Conservation (phyloP, 1,140 invertebrate genomes). For the Cyclargus thomasi region DNA sequence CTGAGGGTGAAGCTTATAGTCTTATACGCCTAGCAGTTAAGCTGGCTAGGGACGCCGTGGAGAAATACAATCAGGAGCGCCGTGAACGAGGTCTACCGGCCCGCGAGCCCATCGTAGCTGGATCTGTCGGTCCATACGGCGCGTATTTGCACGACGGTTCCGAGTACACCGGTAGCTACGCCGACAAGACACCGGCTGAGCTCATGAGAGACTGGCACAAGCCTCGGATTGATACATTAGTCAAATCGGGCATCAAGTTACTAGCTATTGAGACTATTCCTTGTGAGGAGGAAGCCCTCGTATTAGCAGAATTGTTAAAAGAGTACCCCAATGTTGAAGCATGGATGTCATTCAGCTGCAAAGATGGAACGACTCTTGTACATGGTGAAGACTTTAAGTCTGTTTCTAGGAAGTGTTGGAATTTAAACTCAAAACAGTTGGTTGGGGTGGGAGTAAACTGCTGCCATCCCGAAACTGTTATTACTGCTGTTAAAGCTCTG, state of each 20-base stretch:
- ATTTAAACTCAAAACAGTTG: slow-evolving; percentile 74
- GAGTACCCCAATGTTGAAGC: slow-evolving; percentile 83
- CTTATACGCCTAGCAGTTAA: slow-evolving; percentile 83
- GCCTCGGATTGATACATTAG: slow-evolving; percentile 82
- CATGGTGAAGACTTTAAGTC: slow-evolving; percentile 79
- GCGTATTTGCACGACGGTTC: slow-evolving; percentile 90
- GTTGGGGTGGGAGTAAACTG: slow-evolving; percentile 86
- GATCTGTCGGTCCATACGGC: slow-evolving; percentile 93
- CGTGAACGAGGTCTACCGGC: slow-evolving; percentile 24
- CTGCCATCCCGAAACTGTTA: slow-evolving; percentile 77
- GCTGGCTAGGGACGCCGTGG: slow-evolving; percentile 79
- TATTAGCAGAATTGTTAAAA: slow-evolving; percentile 83
- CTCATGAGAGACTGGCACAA: slow-evolving; percentile 86
- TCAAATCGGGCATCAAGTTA: slow-evolving; percentile 86
- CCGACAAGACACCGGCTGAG: slow-evolving; percentile 77
- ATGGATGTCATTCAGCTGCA: slow-evolving; percentile 89
- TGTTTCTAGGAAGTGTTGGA: slow-evolving; percentile 74
- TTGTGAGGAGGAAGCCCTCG: slow-evolving; percentile 85
- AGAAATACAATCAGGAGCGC: slow-evolving; percentile 74
- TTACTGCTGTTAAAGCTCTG: slow-evolving; percentile 76
- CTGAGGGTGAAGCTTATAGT: slow-evolving; percentile 77
- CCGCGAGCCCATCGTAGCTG: slow-evolving; percentile 78
- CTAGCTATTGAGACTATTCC: slow-evolving; percentile 94
- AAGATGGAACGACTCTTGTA: slow-evolving; percentile 71
- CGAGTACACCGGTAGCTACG: slow-evolving; percentile 91